Conservation (phyloP, 2,797 vertebrate species). For the Neosilurus hyrtlii region DNA sequence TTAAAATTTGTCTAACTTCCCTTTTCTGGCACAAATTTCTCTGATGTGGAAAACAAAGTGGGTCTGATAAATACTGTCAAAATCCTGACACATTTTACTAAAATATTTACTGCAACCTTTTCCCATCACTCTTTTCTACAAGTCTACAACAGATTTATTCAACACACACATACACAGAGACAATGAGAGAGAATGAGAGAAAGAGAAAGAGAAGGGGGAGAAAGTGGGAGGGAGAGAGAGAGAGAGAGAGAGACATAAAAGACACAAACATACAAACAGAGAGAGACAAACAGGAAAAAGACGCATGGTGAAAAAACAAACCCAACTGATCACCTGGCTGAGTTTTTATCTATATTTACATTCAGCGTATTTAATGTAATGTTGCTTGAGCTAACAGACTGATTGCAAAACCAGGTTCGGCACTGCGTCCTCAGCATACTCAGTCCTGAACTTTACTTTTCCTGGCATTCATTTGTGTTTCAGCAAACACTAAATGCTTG, state of each 20-base stretch:
- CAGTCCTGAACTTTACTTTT: background rate
- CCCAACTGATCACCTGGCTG: background rate
- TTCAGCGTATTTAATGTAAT: background rate
- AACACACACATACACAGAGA: background rate
- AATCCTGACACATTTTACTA: background rate
- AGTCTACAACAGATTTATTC: background rate
- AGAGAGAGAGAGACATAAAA: background rate
- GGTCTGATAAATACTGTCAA: background rate
- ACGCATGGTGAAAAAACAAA: background rate
- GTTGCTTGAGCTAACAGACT: background rate
- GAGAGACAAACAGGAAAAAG: background rate
- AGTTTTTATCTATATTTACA: background rate
- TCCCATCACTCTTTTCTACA: background rate
- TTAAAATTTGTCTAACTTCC: background rate
- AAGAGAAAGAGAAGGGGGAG: background rate
- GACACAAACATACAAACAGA: background rate
- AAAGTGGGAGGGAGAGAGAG: background rate
- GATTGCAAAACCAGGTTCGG: background rate
- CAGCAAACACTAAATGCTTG: background rate
- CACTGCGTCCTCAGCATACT: background rate
- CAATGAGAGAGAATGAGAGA: background rate
- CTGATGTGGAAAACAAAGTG: background rate
- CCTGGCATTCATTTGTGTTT: background rate
- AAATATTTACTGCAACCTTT: background rate
- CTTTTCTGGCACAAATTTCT: background rate